Conservation (phyloP, 2,797 vertebrate species). For the Amblyraja radiata region DNA sequence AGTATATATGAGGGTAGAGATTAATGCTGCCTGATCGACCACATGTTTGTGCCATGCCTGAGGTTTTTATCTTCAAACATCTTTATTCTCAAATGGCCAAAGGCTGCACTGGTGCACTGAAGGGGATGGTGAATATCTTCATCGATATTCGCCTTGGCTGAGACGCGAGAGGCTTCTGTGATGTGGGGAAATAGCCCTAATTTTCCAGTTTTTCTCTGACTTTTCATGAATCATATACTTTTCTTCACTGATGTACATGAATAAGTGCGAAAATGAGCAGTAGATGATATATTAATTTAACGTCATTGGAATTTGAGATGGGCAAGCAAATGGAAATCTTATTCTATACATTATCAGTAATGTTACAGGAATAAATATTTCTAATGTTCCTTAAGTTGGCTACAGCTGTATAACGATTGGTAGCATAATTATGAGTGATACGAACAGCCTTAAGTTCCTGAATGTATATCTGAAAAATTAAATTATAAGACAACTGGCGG, state of each 20-base stretch:
- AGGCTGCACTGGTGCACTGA: no score
- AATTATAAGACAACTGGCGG: neutral
- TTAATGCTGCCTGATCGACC: no score
- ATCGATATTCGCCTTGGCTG: no score
- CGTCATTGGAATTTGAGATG: neutral
- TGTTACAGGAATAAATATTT: neutral
- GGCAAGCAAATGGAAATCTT: neutral
- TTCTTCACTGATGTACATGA: neutral
- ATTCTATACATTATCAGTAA: neutral
- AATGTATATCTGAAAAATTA: conserved; percentile 7
- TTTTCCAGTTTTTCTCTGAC: no score
- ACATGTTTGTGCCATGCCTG: no score
- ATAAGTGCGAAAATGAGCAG: neutral
- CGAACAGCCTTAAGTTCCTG: neutral
- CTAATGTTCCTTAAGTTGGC: neutral
- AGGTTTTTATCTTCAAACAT: no score
- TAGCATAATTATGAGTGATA: conserved; percentile 7
- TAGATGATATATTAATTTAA: neutral
- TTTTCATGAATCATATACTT: no score
- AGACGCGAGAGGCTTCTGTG: no score
- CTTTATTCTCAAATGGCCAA: no score
- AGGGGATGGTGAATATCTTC: no score
- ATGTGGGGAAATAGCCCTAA: no score
- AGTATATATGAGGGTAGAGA: no score
- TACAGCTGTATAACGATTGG: neutral